Conservation (phyloP, 1,140 invertebrate genomes). For the Marisa cornuarietis region DNA sequence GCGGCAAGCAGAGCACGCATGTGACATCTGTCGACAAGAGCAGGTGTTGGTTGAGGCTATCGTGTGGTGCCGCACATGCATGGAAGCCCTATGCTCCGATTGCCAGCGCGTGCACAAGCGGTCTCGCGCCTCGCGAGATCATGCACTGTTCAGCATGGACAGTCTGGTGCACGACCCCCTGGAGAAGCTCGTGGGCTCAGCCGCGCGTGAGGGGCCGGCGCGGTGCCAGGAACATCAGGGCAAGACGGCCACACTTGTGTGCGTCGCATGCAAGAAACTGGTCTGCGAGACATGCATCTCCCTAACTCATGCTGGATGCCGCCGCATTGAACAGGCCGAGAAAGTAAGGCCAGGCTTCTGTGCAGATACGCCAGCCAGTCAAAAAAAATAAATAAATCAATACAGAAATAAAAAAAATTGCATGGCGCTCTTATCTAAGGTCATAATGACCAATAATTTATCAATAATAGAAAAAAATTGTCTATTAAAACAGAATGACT, state of each 20-base stretch:
- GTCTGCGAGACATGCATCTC: conserved; percentile 28
- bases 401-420: not conserved
- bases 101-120: conserved; percentile 30
- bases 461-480: too few species aligned
- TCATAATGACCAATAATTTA: too few species aligned
- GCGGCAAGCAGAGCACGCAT: conserved; percentile 17
- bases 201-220: not conserved
- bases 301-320: conserved; percentile 12
- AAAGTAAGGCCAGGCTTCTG: conserved; percentile 9
- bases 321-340: conserved; percentile 15
- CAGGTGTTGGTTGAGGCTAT: conserved; percentile 28
- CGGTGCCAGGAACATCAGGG: conserved; percentile 17
- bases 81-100: conserved; percentile 27
- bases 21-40: conserved; percentile 31
- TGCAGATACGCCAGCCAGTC: not conserved
- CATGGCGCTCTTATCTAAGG: too few species aligned
- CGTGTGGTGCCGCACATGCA: conserved; percentile 26
- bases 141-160: conserved; percentile 25
- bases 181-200: conserved; percentile 22
- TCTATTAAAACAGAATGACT: too few species aligned
- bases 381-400: not conserved
- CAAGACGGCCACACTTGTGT: conserved; percentile 22
- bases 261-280: conserved; percentile 29
- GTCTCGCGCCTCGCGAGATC: conserved; percentile 24
- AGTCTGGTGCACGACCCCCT: conserved; percentile 23